Conservation (phyloP, 2,888 invertebrate genomes). For the Idaea biselata region DNA sequence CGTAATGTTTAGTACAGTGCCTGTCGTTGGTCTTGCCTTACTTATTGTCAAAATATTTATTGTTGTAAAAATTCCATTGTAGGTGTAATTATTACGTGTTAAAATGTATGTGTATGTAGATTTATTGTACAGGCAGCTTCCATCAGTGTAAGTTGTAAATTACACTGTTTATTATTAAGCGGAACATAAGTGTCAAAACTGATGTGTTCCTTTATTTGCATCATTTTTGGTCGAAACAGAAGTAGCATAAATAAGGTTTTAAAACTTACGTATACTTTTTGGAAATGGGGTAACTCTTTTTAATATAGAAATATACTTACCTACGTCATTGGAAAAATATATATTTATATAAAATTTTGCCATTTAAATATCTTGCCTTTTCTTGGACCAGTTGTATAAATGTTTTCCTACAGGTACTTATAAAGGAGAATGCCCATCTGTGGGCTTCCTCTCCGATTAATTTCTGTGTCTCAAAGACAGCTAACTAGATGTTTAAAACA, state of each 20-base stretch:
- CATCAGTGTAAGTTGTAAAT: conserved; percentile 3
- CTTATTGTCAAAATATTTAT: conserved; percentile 28
- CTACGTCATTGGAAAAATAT: conserved; percentile 12
- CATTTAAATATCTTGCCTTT: conserved; percentile 44
- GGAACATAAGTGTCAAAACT: conserved; percentile 35
- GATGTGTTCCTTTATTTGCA: conserved; percentile 42
- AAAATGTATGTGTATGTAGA: background rate
- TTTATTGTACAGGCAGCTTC: background rate
- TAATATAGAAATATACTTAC: conserved; percentile 10
- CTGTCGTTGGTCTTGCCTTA: conserved; percentile 59
- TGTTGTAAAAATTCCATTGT: conserved; percentile 12
- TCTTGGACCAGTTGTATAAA: conserved; percentile 36
- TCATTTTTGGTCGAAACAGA: conserved; percentile 24
- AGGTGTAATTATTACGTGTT: background rate
- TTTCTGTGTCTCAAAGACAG: conserved; percentile 18
- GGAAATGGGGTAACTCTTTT: conserved; percentile 4
- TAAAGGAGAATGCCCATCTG: conserved; percentile 11
- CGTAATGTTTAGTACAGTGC: conserved; percentile 34
- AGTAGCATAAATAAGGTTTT: conserved; percentile 7
- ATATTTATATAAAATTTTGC: conserved; percentile 31
- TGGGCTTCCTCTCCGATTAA: conserved; percentile 10
- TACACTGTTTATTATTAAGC: background rate
- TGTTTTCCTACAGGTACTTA: conserved; percentile 9
- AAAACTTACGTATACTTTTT: conserved; percentile 3
- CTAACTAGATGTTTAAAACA: background rate